Evolutionary conservation across 2,888 invertebrate species (phyloP), one percentile per base, ranked within the genome.

Genomic region (Eupithecia pulchellata): DNA sequence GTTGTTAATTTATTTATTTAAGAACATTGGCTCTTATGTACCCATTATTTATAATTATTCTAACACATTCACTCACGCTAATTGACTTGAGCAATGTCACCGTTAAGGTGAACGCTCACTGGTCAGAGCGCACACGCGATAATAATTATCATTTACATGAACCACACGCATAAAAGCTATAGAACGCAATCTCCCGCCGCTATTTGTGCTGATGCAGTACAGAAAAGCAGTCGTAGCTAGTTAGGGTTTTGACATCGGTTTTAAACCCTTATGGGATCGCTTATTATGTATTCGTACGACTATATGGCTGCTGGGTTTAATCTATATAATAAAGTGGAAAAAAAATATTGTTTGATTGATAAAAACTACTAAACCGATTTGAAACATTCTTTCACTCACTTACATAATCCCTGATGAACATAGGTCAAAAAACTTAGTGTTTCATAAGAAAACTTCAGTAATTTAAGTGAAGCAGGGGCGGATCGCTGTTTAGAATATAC

Each of bases 21-120:
- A 25, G 20, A 61, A 61, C 61, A 61, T 34, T 36, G 20, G 29
- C 29, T 57, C 57, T 25, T 61, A 55, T 62, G 64, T 64, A 65
- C 58, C 42, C 36, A 69, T 70, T 66, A 36, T 60, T 66, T 58
- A 66, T 60, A 62, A 66, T 64, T 68, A 74, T 72, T 75, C 77
- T 66, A 77, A 77, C 73, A 71, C 78, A 69, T 75, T 69, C 71
- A 76, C 73, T 71, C 71, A 57, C 29, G 77, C 79, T 87, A 88
- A 88, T 88, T 87, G 87, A 87, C 88, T 87, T 88, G 87, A 88
- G 87, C 88, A 86, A 84, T 69, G 78, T 79, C 79, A 75, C 72
- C 67, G 63, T 72, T 72, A 74, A 70, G 66, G 64, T 60, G 32
- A 39, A 64, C 63, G 66, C 66, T 29, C 69, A 68, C 63, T 58